Conservation (phyloP, 2,888 invertebrate species). For the Melieria omissa region DNA sequence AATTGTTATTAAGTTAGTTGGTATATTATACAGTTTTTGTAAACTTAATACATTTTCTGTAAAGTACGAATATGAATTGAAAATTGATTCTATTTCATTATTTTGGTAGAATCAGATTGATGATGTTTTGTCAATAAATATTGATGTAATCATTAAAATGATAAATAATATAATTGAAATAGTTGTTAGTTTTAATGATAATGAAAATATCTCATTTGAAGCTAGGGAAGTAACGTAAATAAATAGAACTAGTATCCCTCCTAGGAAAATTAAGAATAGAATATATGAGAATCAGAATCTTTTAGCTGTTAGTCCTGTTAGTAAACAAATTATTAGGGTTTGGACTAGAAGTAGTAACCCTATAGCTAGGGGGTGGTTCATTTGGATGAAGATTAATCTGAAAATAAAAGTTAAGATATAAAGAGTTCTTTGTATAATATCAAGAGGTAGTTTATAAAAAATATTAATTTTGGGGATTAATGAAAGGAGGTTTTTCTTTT, state of each 20-base stretch:
- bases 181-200: slow-evolving; percentile 57
- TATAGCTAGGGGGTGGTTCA: slow-evolving; percentile 70
- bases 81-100: slow-evolving; percentile 61
- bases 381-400: slow-evolving; percentile 65
- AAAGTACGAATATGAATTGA: slow-evolving; percentile 52
- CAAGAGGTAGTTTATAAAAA: slow-evolving; percentile 76
- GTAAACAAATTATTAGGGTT: slow-evolving; percentile 68
- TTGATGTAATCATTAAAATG: slow-evolving; percentile 43
- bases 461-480: slow-evolving; percentile 79
- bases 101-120: slow-evolving; percentile 64
- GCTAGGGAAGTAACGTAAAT: slow-evolving; percentile 74
- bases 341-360: slow-evolving; percentile 70
- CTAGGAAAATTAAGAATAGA: slow-evolving; percentile 73
- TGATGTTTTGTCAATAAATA: slow-evolving; percentile 52
- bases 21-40: slow-evolving; percentile 70
- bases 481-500: slow-evolving; percentile 70
- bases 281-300: slow-evolving; percentile 73
- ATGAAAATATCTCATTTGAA: slow-evolving; percentile 72
- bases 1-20: slow-evolving; percentile 68
- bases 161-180: slow-evolving; percentile 48
- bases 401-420: slow-evolving; percentile 61
- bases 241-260: slow-evolving; percentile 75
- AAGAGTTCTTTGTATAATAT: slow-evolving; percentile 47
- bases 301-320: slow-evolving; percentile 68
- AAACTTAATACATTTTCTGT: slow-evolving; percentile 66